Base-by-base conservation (phyloP, 2,797 vertebrate genomes). In the Cuculus canorus region DNA sequence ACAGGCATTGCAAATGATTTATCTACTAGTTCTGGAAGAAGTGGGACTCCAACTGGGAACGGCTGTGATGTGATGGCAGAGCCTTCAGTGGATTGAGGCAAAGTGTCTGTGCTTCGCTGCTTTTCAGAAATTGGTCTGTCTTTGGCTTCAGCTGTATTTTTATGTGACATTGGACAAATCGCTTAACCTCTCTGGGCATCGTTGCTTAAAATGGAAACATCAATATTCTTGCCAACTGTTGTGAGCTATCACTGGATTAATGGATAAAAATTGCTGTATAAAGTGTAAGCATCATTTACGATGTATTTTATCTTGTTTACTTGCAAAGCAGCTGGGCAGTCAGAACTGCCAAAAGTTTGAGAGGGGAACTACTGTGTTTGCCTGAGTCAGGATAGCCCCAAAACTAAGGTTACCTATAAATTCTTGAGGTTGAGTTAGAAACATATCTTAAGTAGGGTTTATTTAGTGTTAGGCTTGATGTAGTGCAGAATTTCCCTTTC, bases 141-240 rank as follows among this genome's bases (percentile, higher is more conserved):
- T 66, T 90, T 90, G 91, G 75, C 73, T 84, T 83, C 63, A 65
- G 66, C 73, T 92, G 64, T 47, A 45, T 90, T 92, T 89, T 87
- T 79, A 65, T 93, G 53, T 82, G 93, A 82, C 57, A 8, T 59
- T 78, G 68, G 88, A 94, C 71, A 88, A 95, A 84, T 92, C 10
- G 27, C 71, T 77, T 94, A 82, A 94, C 82, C 88, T 92, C 66
- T 80, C 53, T 78, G 68, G 75, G 91, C 68, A 80, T 72, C 0
- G 7, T 92, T 92, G 90, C 94, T 90, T 95, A 84, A 96, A 93
- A 96, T 94, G 91, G 48, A 86, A 92, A 41, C 16, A 45, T 76
- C 86, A 86, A 66, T 93, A 83, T 72, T 91, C 73, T 89, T 22
- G 7, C 57, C 88, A 90, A 28, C 27, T 68, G 92, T 75, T 90